Evolutionary conservation across 2,888 invertebrate genomes (phyloP), one percentile per base, ranked within the genome.

Genomic region (Drosophila paranaensis): DNA sequence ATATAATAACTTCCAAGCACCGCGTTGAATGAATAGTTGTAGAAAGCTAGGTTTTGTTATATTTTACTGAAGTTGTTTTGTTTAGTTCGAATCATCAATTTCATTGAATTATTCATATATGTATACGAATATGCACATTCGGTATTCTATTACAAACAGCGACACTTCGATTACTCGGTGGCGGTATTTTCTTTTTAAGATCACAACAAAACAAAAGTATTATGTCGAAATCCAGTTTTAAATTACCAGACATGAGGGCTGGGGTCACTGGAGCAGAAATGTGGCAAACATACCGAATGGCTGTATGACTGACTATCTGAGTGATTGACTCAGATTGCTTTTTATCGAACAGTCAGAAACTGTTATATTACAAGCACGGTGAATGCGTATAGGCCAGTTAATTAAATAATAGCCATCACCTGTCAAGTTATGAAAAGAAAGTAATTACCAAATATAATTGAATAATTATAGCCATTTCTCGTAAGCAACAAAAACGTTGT

Each of bases 181-280:
- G 48, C 35, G 51, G 70, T 61, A 37, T 71, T 71, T 60, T 60
- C 53, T 56, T 82, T 81, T 82, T 53, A 80, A 61, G 71, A 66
- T 60, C 35, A 33, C 40, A 53, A 43, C 5, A 57, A 51, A 25
- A 35, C 14, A 33, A 11, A 55, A 35, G 58, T 37, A 55, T 51
- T 53, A 57, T 73, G 10, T 53, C 11, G 55, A 77, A 66, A 42
- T 45, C 43, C 40, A 64, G 79, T 66, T 61, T 74, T 53, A 37
- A 74, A 74, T 78, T 78, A 77, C 63, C 39, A 35, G 20, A 27
- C 30, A 37, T 67, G 48, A 30, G 33, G 37, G 60, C 65, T 70
- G 51, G 56, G 85, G 55, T 75, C 65, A 84, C 62, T 87, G 69
- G 65, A 69, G 79, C 85, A 84, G 73, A 87, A 87, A 81, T 67